phyloP scores from a whole-genome alignment of 2,888 invertebrate species.

The Cristatella mucedo region DNA sequence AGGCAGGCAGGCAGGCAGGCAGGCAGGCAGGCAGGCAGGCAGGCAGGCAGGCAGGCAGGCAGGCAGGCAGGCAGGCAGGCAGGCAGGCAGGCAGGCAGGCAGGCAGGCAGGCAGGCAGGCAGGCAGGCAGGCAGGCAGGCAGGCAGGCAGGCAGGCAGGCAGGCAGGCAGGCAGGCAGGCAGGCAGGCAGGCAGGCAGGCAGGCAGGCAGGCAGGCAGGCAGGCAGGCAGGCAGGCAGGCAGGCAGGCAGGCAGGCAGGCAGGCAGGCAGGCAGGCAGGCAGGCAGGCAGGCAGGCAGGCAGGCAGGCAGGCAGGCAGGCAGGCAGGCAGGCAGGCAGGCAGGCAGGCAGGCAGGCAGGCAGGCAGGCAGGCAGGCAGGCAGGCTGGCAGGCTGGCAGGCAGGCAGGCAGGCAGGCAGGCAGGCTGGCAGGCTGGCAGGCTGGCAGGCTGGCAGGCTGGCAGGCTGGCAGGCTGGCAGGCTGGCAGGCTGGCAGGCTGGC shows the following conservation, averaged over 20 bases:
- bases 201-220: conserved; percentile 3
- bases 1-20: conserved; percentile 3
- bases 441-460: not conserved
- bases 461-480: conserved; percentile 2
- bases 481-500: not conserved
- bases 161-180: not conserved
- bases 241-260: conserved; percentile 3
- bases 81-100: not conserved
- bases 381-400: conserved; percentile 2
- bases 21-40: not conserved
- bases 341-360: conserved; percentile 3
- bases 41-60: not conserved
- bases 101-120: not conserved
- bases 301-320: conserved; percentile 3
- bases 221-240: not conserved
- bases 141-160: conserved; percentile 2
- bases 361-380: conserved; percentile 3
- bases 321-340: conserved; percentile 2
- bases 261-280: conserved; percentile 1
- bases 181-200: conserved; percentile 2
- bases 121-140: conserved; percentile 4
- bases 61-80: not conserved
- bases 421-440: conserved; percentile 1
- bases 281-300: conserved; percentile 5
- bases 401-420: conserved; percentile 5